These are phyloP conservation scores for Drosophila bunnanda DNA, from an alignment of 2,888 invertebrate species.

Conservation along the genomic window DNA sequence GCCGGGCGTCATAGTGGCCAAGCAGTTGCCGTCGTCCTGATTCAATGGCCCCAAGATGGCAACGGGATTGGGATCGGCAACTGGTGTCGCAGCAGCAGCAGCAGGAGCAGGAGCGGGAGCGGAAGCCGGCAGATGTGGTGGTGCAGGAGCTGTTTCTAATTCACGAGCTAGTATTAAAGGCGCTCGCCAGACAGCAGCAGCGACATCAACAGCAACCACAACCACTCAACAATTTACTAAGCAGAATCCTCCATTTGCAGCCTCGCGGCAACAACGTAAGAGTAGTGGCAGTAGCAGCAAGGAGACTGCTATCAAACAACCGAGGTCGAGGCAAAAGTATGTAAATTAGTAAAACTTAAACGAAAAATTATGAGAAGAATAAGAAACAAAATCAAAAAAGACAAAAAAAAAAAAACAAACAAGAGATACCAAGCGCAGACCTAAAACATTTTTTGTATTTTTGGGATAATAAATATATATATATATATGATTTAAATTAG, in stretches of 20 bases:
- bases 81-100: conserved; percentile 28
- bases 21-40: conserved; percentile 89
- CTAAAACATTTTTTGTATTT: conserved; percentile 47
- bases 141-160: conserved; percentile 36
- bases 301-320: conserved; percentile 49
- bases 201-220: conserved; percentile 45
- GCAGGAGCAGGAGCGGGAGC: conserved; percentile 35
- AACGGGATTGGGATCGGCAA: conserved; percentile 36
- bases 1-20: conserved; percentile 96
- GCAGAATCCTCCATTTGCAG: conserved; percentile 31
- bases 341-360: conserved; percentile 39
- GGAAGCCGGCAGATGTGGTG: conserved; percentile 31
- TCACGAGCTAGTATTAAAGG: conserved; percentile 56
- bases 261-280: conserved; percentile 42
- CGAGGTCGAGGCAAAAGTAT: conserved; percentile 39
- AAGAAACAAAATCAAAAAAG: conserved; percentile 20
- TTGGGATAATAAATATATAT: conserved; percentile 22
- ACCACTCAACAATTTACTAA: conserved; percentile 37
- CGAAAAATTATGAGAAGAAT: not conserved
- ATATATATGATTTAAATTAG: conserved; percentile 29
- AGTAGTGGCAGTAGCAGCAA: conserved; percentile 47
- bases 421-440: conserved; percentile 39
- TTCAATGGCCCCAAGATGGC: conserved; percentile 76
- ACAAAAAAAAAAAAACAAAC: conserved; percentile 19
- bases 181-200: conserved; percentile 46